Base-by-base conservation (phyloP, 2,113 vertebrate genomes). In the Parotia lawesii region DNA sequence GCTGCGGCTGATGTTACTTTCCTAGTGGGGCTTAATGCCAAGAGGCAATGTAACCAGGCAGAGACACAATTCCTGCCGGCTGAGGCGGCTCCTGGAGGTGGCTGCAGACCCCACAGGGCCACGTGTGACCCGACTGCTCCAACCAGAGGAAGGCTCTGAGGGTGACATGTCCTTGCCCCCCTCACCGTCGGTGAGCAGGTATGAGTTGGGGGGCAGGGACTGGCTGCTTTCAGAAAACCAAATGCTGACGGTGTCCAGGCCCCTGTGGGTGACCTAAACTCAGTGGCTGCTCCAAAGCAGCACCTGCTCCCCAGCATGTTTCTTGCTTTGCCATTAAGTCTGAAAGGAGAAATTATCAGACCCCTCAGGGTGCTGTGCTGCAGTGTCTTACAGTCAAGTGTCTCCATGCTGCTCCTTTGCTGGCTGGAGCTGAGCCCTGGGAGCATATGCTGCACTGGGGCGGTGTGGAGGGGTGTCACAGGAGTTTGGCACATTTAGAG, bases 121-220 rank as follows among this genome's bases (percentile, higher is more conserved):
- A 4, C 4, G 2, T 1, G 1, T 31, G 48, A 35, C 15, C 42
- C 0, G 0, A 7, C 35, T 62, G 64, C 71, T 51, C 22, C 2
- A 8, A 18, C 3, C n/a, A 15, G 51, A 65, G 75, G 11, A 42
- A 11, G 1, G 5, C 45, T 29, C 64, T 37, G 38, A 37, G 37
- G 23, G 33, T 25, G 35, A 35, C 0, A 0, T 15, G 44, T 57
- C 15, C 37, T 25, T 7, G 37, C 28, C 9, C 2, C 79, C 33
- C 51, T 38, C 20, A 0, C 47, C 14, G 3, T 11, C 0, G 0
- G 2, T 6, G 24, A 4, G 65, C 60, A n/a, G 67, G 28, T 31
- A 4, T 0, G 0, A 12, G 40, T 0, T 25, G 28, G 22, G n/a
- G 50, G 31, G 11, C 19, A 42, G 57, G 60, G 53, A 33, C 28